Percentiles rank a stretch among this genome's conserved stretches.
Evolutionary conservation across 2,797 vertebrate genomes (phyloP).

Genomic region (Triplophysa bombifrons): DNA sequence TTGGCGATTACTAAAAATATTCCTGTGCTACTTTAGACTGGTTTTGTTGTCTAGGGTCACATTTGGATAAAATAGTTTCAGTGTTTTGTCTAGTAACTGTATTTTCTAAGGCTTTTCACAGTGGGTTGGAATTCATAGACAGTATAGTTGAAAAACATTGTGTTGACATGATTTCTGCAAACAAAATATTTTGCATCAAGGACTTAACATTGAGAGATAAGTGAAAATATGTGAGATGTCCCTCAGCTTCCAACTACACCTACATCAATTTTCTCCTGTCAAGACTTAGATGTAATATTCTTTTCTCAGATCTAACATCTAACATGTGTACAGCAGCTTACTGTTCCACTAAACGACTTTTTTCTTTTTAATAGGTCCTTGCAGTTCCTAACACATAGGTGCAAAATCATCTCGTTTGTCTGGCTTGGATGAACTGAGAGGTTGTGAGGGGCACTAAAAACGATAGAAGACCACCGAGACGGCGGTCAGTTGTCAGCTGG

Average conservation of each 20-base stretch:
- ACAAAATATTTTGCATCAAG: neutral
- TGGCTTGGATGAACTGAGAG: slow-evolving; percentile 4
- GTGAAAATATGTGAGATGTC: neutral
- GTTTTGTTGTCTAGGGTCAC: too few species aligned
- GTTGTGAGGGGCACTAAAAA: slow-evolving; percentile 21
- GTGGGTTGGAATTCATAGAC: neutral
- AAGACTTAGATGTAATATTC: neutral
- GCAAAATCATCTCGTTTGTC: slow-evolving; percentile 4
- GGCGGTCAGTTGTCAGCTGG: slow-evolving; percentile 18
- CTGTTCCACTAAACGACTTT: slow-evolving; percentile 1
- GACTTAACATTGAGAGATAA: neutral
- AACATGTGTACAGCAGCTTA: slow-evolving; percentile 1
- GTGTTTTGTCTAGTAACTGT: too few species aligned
- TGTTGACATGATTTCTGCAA: neutral
- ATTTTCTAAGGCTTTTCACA: too few species aligned
- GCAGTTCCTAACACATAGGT: slow-evolving; percentile 35
- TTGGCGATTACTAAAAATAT: too few species aligned
- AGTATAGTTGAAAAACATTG: neutral
- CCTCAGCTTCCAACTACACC: neutral
- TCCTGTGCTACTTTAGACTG: too few species aligned
- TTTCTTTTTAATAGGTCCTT: slow-evolving; percentile 3
- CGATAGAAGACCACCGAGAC: slow-evolving; percentile 1
- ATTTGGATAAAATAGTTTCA: too few species aligned
- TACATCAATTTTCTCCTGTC: too few species aligned
- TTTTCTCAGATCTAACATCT: too few species aligned